A percentile compares a stretch with the other conserved stretches of the same genome.
These are phyloP conservation scores for Setipinna tenuifilis DNA, from an alignment of 2,797 vertebrate genomes.

Conservation along the genomic window DNA sequence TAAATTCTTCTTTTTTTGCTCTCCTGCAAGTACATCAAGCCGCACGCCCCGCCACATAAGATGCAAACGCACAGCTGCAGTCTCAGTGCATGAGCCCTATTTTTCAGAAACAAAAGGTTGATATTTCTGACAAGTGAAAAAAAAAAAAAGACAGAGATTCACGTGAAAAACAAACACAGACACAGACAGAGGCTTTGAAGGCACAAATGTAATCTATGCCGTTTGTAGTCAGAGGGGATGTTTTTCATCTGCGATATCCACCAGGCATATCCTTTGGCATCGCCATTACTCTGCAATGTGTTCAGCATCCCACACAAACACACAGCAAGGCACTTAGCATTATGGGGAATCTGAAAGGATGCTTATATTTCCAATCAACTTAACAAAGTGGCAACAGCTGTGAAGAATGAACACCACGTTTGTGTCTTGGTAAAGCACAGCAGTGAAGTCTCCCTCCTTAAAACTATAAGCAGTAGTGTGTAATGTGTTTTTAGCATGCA, in stretches of 20 bases:
- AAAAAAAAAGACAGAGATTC: neutral
- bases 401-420: neutral
- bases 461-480: neutral
- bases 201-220: slow-evolving; percentile 27
- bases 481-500: neutral
- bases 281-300: neutral
- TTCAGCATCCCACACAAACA: neutral
- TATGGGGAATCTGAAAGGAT: neutral
- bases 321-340: neutral
- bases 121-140: slow-evolving; percentile 38
- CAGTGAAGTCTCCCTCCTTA: neutral
- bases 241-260: slow-evolving; percentile 31
- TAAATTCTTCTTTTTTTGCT: slow-evolving; percentile 58
- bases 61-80: slow-evolving; percentile 27
- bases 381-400: neutral
- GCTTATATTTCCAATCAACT: neutral
- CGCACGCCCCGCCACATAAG: slow-evolving; percentile 40
- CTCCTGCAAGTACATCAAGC: slow-evolving; percentile 31
- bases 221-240: slow-evolving; percentile 29
- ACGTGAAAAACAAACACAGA: slow-evolving; percentile 24
- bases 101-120: slow-evolving; percentile 25
- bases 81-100: slow-evolving; percentile 31
- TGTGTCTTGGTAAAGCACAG: neutral
- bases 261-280: slow-evolving; percentile 29
- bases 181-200: slow-evolving; percentile 12